A percentile compares a stretch with the other conserved stretches of the same genome.
Conservation (phyloP, 1,140 invertebrate species). For the Tetramorium alpestre region DNA sequence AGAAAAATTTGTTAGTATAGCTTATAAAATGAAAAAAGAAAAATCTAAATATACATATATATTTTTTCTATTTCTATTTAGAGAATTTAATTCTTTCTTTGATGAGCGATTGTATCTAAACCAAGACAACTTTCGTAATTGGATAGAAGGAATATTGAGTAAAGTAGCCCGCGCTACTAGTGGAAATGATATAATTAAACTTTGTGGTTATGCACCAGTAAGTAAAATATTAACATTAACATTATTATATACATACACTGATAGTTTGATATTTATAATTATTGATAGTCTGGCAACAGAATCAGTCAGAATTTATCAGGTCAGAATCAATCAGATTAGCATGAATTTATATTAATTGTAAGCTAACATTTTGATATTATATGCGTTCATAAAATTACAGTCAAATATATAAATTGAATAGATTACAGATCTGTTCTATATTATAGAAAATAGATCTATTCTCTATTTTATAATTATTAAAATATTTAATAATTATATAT, state of each 20-base stretch:
- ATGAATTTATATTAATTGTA: too few species aligned
- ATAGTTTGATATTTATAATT: background rate
- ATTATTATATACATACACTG: background rate
- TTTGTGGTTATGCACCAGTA: background rate
- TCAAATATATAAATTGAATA: too few species aligned
- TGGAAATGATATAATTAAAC: background rate
- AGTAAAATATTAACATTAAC: background rate
- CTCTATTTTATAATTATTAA: too few species aligned
- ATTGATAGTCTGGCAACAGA: background rate
- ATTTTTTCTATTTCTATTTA: conserved; percentile 37
- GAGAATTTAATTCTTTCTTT: conserved; percentile 81
- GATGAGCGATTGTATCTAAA: conserved; percentile 80
- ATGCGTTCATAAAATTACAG: background rate
- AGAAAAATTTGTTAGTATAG: background rate
- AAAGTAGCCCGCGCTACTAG: conserved; percentile 76
- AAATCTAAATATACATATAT: background rate
- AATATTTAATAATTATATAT: too few species aligned
- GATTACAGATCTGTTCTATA: too few species aligned
- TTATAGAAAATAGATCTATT: too few species aligned
- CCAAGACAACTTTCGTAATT: conserved; percentile 83
- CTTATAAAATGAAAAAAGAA: background rate
- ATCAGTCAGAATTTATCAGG: background rate
- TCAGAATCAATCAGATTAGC: too few species aligned
- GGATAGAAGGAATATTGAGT: conserved; percentile 82
- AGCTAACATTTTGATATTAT: background rate